Evolutionary conservation across 2,888 invertebrate genomes (phyloP).

Genomic region (Melieria crassipennis): DNA sequence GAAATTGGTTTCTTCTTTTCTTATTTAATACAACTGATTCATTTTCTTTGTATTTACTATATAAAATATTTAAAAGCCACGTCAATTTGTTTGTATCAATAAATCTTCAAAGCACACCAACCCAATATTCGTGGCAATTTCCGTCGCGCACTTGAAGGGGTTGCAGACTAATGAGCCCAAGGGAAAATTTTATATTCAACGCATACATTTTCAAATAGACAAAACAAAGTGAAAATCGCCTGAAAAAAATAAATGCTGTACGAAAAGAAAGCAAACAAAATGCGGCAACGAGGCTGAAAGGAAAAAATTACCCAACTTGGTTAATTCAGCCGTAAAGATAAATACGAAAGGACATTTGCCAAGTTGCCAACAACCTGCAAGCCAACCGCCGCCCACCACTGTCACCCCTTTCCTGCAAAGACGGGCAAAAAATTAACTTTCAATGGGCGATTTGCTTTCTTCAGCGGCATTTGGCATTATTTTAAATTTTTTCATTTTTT

Average conservation of each 20-base stretch:
- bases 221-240: constrained; percentile 2
- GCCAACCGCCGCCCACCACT: not conserved
- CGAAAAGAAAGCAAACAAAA: constrained; percentile 8
- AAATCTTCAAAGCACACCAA: too few species aligned
- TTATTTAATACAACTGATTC: too few species aligned
- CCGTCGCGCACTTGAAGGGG: not conserved
- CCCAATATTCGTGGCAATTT: not conserved
- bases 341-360: constrained; percentile 25
- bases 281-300: not conserved
- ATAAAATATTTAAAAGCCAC: too few species aligned
- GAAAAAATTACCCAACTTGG: constrained; percentile 24
- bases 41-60: too few species aligned
- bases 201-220: constrained; percentile 6
- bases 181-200: constrained; percentile 13
- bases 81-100: too few species aligned
- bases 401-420: not conserved
- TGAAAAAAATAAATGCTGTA: constrained; percentile 3
- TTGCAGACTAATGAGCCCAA: not conserved
- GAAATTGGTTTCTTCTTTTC: too few species aligned
- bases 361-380: not conserved
- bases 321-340: constrained; percentile 31
- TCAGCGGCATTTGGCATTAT: constrained; percentile 1
- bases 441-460: not conserved
- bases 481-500: not conserved
- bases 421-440: not conserved